phyloP scores from a whole-genome alignment of 2,888 invertebrate species.

The Latrodectus hesperus region DNA sequence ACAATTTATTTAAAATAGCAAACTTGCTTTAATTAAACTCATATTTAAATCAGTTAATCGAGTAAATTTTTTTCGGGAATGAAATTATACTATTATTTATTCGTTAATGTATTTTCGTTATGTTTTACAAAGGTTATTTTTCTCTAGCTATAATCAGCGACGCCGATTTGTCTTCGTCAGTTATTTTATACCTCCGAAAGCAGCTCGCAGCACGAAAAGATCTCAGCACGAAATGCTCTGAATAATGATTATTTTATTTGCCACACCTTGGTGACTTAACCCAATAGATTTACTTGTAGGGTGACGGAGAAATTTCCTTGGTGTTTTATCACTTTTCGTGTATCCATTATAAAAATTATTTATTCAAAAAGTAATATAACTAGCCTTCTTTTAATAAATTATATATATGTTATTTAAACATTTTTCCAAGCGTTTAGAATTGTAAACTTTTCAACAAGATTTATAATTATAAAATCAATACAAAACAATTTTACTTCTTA shows the following conservation, averaged over 20 bases:
- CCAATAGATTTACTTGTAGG: slow-evolving; percentile 63
- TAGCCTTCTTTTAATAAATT: too few relatives aligned
- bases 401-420: too few relatives aligned
- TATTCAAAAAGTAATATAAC: slow-evolving; percentile 9
- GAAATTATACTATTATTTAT: slow-evolving; percentile 33
- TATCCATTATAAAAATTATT: slow-evolving; percentile 36
- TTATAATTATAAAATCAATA: too few relatives aligned
- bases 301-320: slow-evolving; percentile 25
- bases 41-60: too few relatives aligned
- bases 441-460: too few relatives aligned
- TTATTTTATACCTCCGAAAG: slow-evolving; percentile 26
- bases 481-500: too few relatives aligned
- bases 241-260: slow-evolving; percentile 52
- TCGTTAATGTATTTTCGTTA: slow-evolving; percentile 55
- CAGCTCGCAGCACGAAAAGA: slow-evolving; percentile 33
- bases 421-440: too few relatives aligned
- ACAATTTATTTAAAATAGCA: too few relatives aligned
- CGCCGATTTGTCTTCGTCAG: slow-evolving; percentile 63
- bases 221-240: slow-evolving; percentile 40
- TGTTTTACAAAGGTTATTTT: slow-evolving; percentile 11
- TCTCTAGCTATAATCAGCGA: slow-evolving; percentile 56
- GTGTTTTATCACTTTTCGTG: slow-evolving; percentile 12
- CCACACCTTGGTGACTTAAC: slow-evolving; percentile 57
- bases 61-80: too few relatives aligned
- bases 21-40: too few relatives aligned